Evolutionary conservation across 2,888 invertebrate species (phyloP).

Genomic region (Lycophotia porphyrea): DNA sequence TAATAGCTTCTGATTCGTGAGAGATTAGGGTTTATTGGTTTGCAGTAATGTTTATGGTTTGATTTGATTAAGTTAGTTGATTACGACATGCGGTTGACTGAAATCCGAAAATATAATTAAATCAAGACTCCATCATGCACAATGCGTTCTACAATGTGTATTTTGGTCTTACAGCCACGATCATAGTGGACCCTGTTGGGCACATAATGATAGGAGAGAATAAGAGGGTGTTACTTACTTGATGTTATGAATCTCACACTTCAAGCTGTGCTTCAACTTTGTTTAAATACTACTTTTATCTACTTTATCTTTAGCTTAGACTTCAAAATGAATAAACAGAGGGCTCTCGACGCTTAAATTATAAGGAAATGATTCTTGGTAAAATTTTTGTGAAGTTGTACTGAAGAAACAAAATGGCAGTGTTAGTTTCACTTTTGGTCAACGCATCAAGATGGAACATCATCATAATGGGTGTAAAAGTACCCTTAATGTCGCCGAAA

Average conservation of each 20-base stretch:
- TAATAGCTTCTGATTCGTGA: constrained; percentile 5
- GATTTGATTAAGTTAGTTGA: neutral
- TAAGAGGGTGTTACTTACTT: neutral
- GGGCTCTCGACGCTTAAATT: too few species aligned
- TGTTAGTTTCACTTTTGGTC: too few species aligned
- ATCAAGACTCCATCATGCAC: neutral
- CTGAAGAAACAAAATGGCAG: too few species aligned
- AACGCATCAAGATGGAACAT: too few species aligned
- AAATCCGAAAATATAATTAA: neutral
- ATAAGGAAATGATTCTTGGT: too few species aligned
- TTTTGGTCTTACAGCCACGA: neutral
- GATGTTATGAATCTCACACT: neutral
- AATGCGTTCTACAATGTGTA: neutral
- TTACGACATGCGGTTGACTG: neutral
- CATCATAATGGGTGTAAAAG: too few species aligned
- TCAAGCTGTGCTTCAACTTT: too few species aligned
- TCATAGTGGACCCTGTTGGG: neutral
- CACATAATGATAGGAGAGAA: neutral
- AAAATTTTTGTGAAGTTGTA: too few species aligned
- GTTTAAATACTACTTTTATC: too few species aligned
- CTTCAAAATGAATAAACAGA: neutral
- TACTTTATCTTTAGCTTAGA: neutral
- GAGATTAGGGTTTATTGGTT: constrained; percentile 22
- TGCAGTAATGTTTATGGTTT: neutral
- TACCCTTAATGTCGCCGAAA: too few species aligned